phyloP scores from a whole-genome alignment of 1,140 invertebrate species.

The Nebria ingens region DNA sequence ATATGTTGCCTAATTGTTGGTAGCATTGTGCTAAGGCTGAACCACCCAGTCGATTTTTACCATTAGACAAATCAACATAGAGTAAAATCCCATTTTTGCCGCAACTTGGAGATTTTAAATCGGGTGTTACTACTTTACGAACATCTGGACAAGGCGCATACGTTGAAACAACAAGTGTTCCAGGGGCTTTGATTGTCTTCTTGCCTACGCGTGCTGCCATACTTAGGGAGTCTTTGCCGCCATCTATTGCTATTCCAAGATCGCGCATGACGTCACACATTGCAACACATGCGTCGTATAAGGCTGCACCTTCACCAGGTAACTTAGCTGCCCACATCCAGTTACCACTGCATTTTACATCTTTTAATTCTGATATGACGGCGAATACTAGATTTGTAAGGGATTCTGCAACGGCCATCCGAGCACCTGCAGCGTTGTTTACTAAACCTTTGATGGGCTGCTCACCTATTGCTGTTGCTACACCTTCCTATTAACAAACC shows the following conservation, averaged over 20 bases:
- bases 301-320: slow-evolving; percentile 75
- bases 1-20: slow-evolving; percentile 69
- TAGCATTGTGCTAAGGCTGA: slow-evolving; percentile 86
- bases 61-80: slow-evolving; percentile 57
- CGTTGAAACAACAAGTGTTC: slow-evolving; percentile 86
- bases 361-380: slow-evolving; percentile 68
- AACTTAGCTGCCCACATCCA: slow-evolving; percentile 99
- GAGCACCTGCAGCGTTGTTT: slow-evolving; percentile 68
- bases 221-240: slow-evolving; percentile 95
- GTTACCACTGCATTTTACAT: slow-evolving; percentile 95
- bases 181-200: slow-evolving; percentile 76
- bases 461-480: slow-evolving; percentile 90
- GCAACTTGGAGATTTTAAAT: slow-evolving; percentile 61
- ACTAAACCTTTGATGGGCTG: slow-evolving; percentile 91
- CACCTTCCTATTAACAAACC: slow-evolving; percentile 50
- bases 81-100: slow-evolving; percentile 45
- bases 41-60: slow-evolving; percentile 69
- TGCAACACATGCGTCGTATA: slow-evolving; percentile 78
- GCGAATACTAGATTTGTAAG: slow-evolving; percentile 94
- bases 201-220: slow-evolving; percentile 83
- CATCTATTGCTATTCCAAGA: slow-evolving; percentile 88
- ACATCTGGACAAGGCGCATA: slow-evolving; percentile 92
- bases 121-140: slow-evolving; percentile 72
- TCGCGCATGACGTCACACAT: slow-evolving; percentile 80
- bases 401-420: slow-evolving; percentile 89